Conservation (phyloP, 2,113 vertebrate species). For the Fukomys damarensis region DNA sequence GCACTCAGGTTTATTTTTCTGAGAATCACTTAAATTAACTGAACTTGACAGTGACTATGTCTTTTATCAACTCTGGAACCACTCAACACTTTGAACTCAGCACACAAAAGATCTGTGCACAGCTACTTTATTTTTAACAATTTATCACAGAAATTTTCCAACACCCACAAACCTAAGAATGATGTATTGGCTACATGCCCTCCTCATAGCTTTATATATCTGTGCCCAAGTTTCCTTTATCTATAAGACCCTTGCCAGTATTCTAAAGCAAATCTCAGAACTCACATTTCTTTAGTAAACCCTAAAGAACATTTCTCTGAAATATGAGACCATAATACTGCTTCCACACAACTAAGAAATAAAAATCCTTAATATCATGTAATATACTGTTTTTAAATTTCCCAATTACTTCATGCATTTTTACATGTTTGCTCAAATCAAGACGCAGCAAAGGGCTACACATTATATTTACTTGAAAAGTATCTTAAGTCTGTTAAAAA, state of each 20-base stretch:
- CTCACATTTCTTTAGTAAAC: neutral
- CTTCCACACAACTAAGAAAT: slow-evolving; percentile 24
- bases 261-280: slow-evolving; percentile 38
- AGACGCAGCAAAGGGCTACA: neutral
- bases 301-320: slow-evolving; percentile 5
- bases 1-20: neutral
- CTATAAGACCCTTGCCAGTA: neutral
- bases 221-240: slow-evolving; percentile 11
- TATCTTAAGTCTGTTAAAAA: neutral
- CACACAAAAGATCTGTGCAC: neutral
- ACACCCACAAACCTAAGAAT: slow-evolving; percentile 1
- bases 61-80: slow-evolving; percentile 36
- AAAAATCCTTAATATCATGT: slow-evolving; percentile 16
- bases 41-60: neutral
- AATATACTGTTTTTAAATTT: slow-evolving; percentile 24
- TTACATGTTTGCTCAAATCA: slow-evolving; percentile 1
- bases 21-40: slow-evolving; percentile 33
- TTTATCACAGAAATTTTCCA: slow-evolving; percentile 6
- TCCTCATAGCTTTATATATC: neutral
- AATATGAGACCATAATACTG: neutral
- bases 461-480: neutral
- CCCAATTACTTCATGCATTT: neutral
- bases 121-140: slow-evolving; percentile 39
- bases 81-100: neutral
- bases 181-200: neutral